Evolutionary conservation across 1,140 invertebrate species (phyloP), one percentile per base, ranked within the genome.

Genomic region (Nymphalis io): DNA sequence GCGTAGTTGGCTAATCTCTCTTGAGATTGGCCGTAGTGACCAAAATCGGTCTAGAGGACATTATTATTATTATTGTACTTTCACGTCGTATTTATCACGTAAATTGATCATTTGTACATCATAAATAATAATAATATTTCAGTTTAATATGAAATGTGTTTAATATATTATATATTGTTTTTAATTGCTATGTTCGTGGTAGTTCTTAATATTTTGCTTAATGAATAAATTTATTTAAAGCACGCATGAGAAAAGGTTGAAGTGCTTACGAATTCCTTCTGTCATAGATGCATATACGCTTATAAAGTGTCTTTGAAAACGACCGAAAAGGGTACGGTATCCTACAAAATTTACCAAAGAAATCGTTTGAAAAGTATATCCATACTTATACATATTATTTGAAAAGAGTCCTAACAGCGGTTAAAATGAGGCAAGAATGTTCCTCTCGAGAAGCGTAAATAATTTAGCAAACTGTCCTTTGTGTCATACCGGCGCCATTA

Each of bases 391-490:
- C 53, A 62, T 68, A 55, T 61, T 66, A 71, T 66, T 66, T 46
- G 42, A 53, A 58, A 65, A 57, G 62, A 63, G 40, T 48, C 65
- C 71, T 64, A 74, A 72, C 65, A 64, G 63, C 72, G 58, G 59
- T 75, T 72, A 72, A 66, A 66, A 63, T 51, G 71, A 59, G 39
- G 62, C 62, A 71, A 70, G 63, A 72, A 72, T 46, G 68, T 62
- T 51, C 65, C 73, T 73, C 70, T 64, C 53, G 75, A 77, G 76
- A 44, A 79, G 74, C 75, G 78, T 82, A 79, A 80, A 80, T 82
- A 82, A 82, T 82, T 79, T 76, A 81, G 69, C 66, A 73, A 72
- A 73, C 74, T 79, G 80, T 82, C 74, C 74, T 82, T 76, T 82
- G 78, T 78, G 78, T 74, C 72, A 77, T 78, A 75, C 71, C 67